phyloP scores from a whole-genome alignment of 2,113 vertebrate species.

The Cranoglanis bouderius region DNA sequence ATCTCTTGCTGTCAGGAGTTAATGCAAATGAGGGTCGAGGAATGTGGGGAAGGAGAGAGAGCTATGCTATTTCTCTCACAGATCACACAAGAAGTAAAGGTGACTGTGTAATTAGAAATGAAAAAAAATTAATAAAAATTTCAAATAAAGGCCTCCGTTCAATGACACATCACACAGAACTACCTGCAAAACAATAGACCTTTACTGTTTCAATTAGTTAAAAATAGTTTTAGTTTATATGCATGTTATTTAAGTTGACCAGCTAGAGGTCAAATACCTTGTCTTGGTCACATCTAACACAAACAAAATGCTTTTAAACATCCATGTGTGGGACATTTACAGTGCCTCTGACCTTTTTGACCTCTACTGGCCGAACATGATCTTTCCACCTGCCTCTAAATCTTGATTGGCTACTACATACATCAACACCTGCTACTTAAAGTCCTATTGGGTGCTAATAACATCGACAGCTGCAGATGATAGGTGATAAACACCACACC shows the following conservation, averaged over 20 bases:
- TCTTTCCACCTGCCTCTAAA: conserved; percentile 53
- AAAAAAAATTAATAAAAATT: conserved; percentile 4
- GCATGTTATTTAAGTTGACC: neutral
- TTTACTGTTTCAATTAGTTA: conserved; percentile 16
- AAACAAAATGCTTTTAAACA: conserved; percentile 15
- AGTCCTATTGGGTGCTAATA: conserved; percentile 49
- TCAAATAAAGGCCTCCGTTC: conserved; percentile 33
- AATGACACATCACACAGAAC: conserved; percentile 28
- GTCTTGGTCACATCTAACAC: conserved; percentile 12
- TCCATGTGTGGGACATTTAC: neutral
- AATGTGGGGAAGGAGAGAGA: conserved; percentile 1
- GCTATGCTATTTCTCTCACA: conserved; percentile 33
- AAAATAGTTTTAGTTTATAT: conserved; percentile 1
- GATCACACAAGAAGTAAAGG: conserved; percentile 48
- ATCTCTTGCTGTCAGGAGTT: conserved; percentile 45
- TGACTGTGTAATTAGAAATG: conserved; percentile 51
- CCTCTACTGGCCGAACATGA: conserved; percentile 34
- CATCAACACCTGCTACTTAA: conserved; percentile 54
- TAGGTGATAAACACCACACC: conserved; percentile 50
- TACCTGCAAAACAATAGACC: conserved; percentile 16
- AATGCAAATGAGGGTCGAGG: conserved; percentile 48
- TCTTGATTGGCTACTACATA: conserved; percentile 50
- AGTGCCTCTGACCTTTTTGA: conserved; percentile 4
- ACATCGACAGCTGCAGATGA: conserved; percentile 56
- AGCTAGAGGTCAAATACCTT: neutral